A percentile compares a stretch with the other conserved stretches of the same genome.
Evolutionary conservation across 2,888 invertebrate genomes (phyloP).

Genomic region (Pyrgus malvae): DNA sequence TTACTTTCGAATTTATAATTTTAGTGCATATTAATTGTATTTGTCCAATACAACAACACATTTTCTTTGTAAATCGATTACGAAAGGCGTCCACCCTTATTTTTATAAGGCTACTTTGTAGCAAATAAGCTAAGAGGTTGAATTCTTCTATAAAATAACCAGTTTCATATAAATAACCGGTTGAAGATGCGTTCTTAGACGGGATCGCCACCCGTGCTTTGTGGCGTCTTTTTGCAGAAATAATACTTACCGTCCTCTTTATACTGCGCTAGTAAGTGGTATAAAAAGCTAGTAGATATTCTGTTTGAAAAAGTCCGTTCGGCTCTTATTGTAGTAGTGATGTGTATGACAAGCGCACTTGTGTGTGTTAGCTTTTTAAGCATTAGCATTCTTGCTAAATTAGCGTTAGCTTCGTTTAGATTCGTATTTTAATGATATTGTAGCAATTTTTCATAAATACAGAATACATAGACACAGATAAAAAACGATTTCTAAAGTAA

Average conservation of each 20-base stretch:
- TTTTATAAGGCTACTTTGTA: conserved; percentile 14
- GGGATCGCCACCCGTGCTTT: conserved; percentile 11
- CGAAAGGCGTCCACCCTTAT: not conserved
- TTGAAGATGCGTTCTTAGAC: conserved; percentile 10
- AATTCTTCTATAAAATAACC: conserved; percentile 21
- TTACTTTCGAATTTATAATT: no score
- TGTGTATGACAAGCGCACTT: no score
- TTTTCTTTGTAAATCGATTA: not conserved
- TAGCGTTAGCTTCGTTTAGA: no score
- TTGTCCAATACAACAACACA: not conserved
- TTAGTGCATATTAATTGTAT: not conserved
- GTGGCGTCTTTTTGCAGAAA: conserved; percentile 12
- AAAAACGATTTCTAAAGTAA: no score
- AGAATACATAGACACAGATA: no score
- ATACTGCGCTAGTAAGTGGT: not conserved
- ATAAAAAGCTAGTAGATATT: no score
- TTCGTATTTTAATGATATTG: no score
- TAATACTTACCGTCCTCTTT: conserved; percentile 1
- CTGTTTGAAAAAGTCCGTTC: no score
- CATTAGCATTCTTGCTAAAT: no score
- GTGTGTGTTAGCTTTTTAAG: no score
- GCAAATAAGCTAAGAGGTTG: conserved; percentile 9
- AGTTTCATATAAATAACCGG: conserved; percentile 24
- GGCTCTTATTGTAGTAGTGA: no score
- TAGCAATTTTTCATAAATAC: no score